These are phyloP conservation scores for Tychaedon coryphoeus DNA, from an alignment of 2,113 vertebrate species.

Conservation along the genomic window DNA sequence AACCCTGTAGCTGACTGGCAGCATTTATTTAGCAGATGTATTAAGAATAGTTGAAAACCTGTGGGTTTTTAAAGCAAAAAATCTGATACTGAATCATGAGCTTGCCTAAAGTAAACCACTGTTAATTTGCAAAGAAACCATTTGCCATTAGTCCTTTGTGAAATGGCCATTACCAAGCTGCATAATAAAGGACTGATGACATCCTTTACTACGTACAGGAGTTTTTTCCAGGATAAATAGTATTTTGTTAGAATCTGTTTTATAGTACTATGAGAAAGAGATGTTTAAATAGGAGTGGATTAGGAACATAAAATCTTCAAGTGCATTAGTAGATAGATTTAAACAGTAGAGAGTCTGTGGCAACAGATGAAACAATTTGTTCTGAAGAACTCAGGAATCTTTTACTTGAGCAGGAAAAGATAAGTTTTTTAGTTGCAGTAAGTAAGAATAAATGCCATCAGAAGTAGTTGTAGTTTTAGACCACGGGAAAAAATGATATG, in stretches of 20 bases:
- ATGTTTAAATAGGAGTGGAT: background rate
- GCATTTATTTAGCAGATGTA: background rate
- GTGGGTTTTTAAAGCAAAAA: background rate
- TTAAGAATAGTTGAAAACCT: background rate
- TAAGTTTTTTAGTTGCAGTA: background rate
- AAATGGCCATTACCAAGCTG: background rate
- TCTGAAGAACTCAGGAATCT: background rate
- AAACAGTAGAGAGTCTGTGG: background rate
- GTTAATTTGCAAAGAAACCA: background rate
- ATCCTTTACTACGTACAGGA: background rate
- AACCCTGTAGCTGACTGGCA: background rate
- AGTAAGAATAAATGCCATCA: background rate
- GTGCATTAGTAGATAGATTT: background rate
- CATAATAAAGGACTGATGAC: background rate
- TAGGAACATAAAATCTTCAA: background rate
- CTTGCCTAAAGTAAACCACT: background rate
- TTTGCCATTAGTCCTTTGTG: background rate
- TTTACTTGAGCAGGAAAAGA: background rate
- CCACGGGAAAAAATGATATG: background rate
- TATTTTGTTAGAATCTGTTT: background rate
- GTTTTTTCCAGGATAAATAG: background rate
- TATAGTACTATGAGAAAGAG: background rate
- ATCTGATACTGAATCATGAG: background rate
- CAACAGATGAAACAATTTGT: background rate
- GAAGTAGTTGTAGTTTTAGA: background rate